Conservation (phyloP, 2,888 invertebrate genomes). For the Salticus scenicus region DNA sequence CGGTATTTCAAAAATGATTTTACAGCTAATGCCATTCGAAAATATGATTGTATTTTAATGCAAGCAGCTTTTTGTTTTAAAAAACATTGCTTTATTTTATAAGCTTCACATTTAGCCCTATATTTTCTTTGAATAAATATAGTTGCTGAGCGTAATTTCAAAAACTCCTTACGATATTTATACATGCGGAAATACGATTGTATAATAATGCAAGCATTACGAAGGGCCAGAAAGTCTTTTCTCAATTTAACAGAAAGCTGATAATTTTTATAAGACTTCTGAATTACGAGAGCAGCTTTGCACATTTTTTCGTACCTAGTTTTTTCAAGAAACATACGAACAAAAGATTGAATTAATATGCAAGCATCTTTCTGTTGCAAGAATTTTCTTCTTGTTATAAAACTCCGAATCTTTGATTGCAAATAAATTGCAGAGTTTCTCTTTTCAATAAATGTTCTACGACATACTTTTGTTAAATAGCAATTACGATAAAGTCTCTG, state of each 20-base stretch:
- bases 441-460: neutral
- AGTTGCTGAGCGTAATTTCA: neutral
- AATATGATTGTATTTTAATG: constrained; percentile 19
- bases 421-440: neutral
- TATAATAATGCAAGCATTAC: neutral
- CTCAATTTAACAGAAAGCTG: neutral
- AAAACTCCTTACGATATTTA: neutral
- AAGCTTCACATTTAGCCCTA: neutral
- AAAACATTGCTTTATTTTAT: neutral
- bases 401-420: neutral
- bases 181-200: constrained; percentile 10
- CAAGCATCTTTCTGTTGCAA: neutral
- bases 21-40: neutral
- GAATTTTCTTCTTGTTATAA: neutral
- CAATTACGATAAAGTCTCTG: neutral
- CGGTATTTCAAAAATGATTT: neutral
- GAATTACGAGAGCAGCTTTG: neutral
- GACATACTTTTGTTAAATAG: neutral
- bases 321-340: neutral
- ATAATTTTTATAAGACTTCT: neutral
- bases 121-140: constrained; percentile 11
- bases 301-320: neutral
- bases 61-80: neutral
- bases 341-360: constrained; percentile 20
- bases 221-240: neutral